Conservation (phyloP, 2,797 vertebrate genomes). For the Clarias pachynema region DNA sequence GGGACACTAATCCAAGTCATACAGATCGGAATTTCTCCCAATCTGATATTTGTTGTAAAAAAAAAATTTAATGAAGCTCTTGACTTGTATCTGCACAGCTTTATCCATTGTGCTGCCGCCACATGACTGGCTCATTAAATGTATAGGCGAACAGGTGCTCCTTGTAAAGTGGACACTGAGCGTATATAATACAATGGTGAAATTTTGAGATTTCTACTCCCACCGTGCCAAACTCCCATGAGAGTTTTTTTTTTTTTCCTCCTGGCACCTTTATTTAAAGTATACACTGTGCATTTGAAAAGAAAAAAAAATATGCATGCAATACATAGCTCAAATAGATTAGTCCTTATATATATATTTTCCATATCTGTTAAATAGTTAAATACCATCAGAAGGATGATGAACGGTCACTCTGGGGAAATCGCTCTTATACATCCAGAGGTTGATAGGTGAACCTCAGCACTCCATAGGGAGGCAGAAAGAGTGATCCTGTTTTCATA, state of each 20-base stretch:
- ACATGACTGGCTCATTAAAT: background rate
- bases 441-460: conserved; percentile 61
- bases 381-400: conserved; percentile 42
- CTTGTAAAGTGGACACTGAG: background rate
- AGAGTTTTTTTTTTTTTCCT: background rate
- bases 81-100: background rate
- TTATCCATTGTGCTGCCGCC: background rate
- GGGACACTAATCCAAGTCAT: background rate
- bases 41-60: background rate
- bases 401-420: conserved; percentile 49
- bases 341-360: background rate
- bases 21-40: background rate
- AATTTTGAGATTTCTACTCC: background rate
- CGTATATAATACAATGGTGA: background rate
- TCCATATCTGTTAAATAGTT: conserved; percentile 19
- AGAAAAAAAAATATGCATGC: background rate
- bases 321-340: background rate
- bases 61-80: background rate
- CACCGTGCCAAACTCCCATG: background rate
- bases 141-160: background rate
- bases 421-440: conserved; percentile 60
- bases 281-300: background rate
- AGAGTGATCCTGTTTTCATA: conserved; percentile 77
- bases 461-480: conserved; percentile 60
- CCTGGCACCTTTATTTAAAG: background rate